Conservation (phyloP, 2,888 invertebrate species). For the Hyposoter dolosus region DNA sequence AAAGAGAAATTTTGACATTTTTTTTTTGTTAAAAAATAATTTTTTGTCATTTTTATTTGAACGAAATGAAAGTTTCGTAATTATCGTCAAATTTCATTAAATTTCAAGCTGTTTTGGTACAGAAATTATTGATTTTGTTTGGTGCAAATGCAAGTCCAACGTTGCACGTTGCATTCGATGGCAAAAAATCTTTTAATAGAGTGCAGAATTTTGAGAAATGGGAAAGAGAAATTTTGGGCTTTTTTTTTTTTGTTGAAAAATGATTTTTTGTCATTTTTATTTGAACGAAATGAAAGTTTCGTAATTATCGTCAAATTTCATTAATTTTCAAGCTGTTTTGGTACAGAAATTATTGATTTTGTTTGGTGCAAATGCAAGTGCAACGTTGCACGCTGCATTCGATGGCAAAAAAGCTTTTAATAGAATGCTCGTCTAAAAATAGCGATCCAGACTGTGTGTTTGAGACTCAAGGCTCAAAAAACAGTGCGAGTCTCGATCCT, state of each 20-base stretch:
- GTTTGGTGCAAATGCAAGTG: neutral
- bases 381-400: neutral
- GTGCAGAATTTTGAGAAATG: neutral
- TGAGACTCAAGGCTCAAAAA: constrained; percentile 6
- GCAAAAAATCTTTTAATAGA: neutral
- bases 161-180: neutral
- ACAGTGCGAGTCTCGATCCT: constrained; percentile 1
- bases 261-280: neutral
- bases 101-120: neutral
- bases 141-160: neutral
- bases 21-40: neutral
- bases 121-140: neutral
- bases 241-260: neutral
- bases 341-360: neutral
- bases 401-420: neutral
- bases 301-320: neutral
- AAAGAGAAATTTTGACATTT: neutral
- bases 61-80: neutral
- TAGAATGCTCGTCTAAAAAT: constrained; percentile 1
- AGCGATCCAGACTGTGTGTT: neutral
- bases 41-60: neutral
- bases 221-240: neutral
- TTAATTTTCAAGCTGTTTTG: neutral
- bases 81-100: neutral
- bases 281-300: neutral